These are phyloP conservation scores for Gortyna flavago DNA, from an alignment of 2,888 invertebrate genomes.

Conservation along the genomic window DNA sequence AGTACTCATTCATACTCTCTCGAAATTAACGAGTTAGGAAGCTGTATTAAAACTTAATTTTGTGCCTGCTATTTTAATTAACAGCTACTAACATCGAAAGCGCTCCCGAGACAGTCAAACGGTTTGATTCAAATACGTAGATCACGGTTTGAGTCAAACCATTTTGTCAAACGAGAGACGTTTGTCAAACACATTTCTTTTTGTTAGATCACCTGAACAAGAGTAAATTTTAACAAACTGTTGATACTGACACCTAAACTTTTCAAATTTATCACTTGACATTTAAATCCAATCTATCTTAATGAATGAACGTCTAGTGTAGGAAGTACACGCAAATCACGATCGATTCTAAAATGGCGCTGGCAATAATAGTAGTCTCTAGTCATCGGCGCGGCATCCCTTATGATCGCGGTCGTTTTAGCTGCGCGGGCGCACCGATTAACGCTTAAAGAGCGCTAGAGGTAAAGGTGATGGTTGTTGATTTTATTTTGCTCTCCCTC, in stretches of 20 bases:
- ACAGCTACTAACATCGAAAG: not conserved
- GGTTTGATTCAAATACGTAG: not conserved
- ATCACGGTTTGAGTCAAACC: too few species aligned
- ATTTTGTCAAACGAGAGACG: not conserved
- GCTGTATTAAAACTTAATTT: not conserved
- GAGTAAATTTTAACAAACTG: not conserved
- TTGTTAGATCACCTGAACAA: not conserved
- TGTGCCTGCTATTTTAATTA: not conserved
- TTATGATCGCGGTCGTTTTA: constrained; percentile 72
- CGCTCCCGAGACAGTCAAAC: not conserved
- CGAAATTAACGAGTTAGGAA: not conserved
- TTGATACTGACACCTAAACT: not conserved
- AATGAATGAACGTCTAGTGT: constrained; percentile 41
- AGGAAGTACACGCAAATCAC: constrained; percentile 45
- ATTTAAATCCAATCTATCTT: constrained; percentile 19
- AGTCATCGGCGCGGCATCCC: constrained; percentile 74
- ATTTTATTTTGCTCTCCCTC: constrained; percentile 13
- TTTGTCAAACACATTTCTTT: not conserved
- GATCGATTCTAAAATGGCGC: constrained; percentile 45
- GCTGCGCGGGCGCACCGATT: constrained; percentile 69
- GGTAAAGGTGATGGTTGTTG: constrained; percentile 22
- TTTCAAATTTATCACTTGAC: not conserved
- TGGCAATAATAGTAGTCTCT: constrained; percentile 46
- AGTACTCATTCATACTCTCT: not conserved
- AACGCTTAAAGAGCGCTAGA: constrained; percentile 57